These are phyloP conservation scores for Tympanuchus pallidicinctus DNA, from an alignment of 2,113 vertebrate genomes.

Conservation along the genomic window DNA sequence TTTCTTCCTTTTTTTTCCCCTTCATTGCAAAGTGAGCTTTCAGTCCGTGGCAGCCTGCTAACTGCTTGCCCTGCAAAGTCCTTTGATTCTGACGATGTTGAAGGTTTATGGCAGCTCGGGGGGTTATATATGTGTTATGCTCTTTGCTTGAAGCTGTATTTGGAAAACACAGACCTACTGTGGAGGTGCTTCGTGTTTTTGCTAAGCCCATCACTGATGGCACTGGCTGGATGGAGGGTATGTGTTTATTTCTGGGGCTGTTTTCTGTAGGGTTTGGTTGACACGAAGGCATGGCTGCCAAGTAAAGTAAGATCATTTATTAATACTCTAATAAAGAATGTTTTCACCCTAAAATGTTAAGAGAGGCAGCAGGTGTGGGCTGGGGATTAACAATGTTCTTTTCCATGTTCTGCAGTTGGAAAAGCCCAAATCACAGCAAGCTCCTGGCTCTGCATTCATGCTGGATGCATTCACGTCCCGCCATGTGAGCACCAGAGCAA, in stretches of 20 bases:
- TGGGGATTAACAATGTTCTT: not conserved
- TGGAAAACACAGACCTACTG: not conserved
- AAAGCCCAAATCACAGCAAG: not conserved
- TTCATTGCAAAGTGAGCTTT: not conserved
- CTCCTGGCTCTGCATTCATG: fast-evolving
- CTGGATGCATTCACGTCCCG: not conserved
- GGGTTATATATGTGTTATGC: not conserved
- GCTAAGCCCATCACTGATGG: not conserved
- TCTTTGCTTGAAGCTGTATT: not conserved
- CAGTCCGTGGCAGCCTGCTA: not conserved
- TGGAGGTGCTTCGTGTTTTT: not conserved
- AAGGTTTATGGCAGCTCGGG: not conserved
- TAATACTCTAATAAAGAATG: fast-evolving
- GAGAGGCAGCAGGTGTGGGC: not conserved
- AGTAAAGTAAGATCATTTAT: not conserved
- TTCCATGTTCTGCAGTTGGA: fast-evolving
- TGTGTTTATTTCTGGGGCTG: not conserved
- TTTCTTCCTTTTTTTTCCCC: no score
- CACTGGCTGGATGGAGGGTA: not conserved
- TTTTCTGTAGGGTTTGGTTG: fast-evolving
- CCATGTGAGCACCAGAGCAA: fast-evolving
- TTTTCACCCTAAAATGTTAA: not conserved
- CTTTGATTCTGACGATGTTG: not conserved
- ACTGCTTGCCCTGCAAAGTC: not conserved
- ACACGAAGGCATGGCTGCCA: not conserved